Evolutionary conservation across 2,797 vertebrate genomes (phyloP).

Genomic region (Tangara arthus): DNA sequence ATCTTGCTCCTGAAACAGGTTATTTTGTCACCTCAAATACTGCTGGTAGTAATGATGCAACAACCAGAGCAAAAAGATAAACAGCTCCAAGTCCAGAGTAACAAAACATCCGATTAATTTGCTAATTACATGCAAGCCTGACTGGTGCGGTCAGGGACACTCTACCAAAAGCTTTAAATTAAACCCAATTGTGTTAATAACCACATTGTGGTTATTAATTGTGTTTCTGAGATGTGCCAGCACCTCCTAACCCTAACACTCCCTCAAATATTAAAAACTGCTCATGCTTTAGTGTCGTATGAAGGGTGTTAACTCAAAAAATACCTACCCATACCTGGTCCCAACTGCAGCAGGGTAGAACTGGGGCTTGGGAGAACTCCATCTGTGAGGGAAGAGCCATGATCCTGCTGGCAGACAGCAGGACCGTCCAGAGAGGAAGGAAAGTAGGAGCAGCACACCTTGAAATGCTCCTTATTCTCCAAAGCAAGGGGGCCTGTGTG

Average conservation of each 20-base stretch:
- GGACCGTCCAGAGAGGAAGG: neutral
- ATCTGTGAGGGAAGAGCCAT: neutral
- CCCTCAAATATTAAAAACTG: neutral
- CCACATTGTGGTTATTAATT: too few relatives aligned
- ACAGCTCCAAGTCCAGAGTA: neutral
- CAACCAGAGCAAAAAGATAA: neutral
- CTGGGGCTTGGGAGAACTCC: neutral
- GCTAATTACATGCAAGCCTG: neutral
- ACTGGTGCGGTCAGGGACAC: too few relatives aligned
- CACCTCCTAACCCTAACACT: neutral
- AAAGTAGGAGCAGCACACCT: neutral
- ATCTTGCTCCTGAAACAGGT: neutral
- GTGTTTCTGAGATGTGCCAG: neutral
- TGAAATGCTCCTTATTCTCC: neutral
- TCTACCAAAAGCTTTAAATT: neutral
- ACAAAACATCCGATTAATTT: neutral
- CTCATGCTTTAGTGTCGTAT: neutral
- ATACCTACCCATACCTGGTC: fast-evolving
- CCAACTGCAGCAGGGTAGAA: neutral
- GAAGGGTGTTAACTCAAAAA: neutral
- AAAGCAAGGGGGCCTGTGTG: fast-evolving
- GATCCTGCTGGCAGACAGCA: neutral
- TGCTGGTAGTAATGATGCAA: neutral
- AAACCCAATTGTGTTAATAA: neutral
- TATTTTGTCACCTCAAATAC: neutral